These are phyloP conservation scores for Graptemys geographica DNA, from an alignment of 2,797 vertebrate species.

Conservation along the genomic window DNA sequence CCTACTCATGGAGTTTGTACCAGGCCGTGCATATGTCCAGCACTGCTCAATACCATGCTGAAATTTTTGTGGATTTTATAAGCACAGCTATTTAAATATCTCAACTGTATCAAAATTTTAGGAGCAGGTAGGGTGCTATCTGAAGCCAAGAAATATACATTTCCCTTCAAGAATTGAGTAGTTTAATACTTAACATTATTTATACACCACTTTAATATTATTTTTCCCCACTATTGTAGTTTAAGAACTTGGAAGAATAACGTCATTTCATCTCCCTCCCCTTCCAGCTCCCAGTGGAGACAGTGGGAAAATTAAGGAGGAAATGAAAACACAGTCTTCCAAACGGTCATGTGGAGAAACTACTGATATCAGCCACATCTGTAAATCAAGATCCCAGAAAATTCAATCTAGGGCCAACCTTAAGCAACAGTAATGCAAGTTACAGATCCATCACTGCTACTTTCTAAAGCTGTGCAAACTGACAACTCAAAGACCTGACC, in stretches of 20 bases:
- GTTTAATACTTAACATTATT: constrained; percentile 42
- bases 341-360: not conserved
- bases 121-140: constrained; percentile 43
- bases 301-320: constrained; percentile 34
- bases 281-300: not conserved
- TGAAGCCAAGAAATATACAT: constrained; percentile 34
- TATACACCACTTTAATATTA: constrained; percentile 16
- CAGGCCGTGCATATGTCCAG: constrained; percentile 49
- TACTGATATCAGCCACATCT: not conserved
- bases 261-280: not conserved
- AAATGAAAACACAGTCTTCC: constrained; percentile 16
- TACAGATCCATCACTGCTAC: no score
- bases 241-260: not conserved
- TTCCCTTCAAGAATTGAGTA: constrained; percentile 50
- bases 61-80: constrained; percentile 62
- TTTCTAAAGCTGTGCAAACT: not conserved
- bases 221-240: not conserved
- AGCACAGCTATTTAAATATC: constrained; percentile 35
- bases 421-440: not conserved
- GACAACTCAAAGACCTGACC: not conserved
- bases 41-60: constrained; percentile 23
- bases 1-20: constrained; percentile 46
- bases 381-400: not conserved
- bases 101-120: constrained; percentile 36
- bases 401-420: no score